Percentiles rank a stretch among this genome's conserved stretches.
Conservation (phyloP, 35 echinoderm and acorn worm genomes). For the Ophioderma brevispina region DNA sequence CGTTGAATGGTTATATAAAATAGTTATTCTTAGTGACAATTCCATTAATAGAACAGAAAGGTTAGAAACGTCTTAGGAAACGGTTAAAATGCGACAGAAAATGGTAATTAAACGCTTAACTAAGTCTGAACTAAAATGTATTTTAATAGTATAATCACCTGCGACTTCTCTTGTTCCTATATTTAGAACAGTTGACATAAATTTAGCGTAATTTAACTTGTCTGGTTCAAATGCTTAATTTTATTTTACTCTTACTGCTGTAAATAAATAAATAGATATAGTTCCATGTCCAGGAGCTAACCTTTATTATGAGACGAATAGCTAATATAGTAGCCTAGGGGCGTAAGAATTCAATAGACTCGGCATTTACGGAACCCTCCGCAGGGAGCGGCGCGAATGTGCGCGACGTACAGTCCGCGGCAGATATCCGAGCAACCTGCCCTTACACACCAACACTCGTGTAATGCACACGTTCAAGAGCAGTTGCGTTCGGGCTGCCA, state of each 20-base stretch:
- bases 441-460: neutral
- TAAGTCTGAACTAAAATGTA: too few species aligned
- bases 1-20: too few species aligned
- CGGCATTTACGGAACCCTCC: neutral
- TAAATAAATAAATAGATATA: neutral
- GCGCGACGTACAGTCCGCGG: too few species aligned
- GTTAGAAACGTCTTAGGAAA: too few species aligned
- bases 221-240: neutral
- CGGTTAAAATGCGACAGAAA: too few species aligned
- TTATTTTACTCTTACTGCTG: neutral
- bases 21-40: too few species aligned
- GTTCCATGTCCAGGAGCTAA: neutral
- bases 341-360: neutral
- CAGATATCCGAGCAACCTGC: neutral
- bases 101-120: too few species aligned
- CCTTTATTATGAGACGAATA: constrained; percentile 7
- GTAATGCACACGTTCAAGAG: neutral
- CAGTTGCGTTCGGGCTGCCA: neutral
- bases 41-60: too few species aligned
- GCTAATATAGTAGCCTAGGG: neutral
- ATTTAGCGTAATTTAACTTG: too few species aligned
- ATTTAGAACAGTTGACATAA: too few species aligned
- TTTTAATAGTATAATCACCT: too few species aligned
- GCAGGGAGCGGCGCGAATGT: neutral
- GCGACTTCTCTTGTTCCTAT: too few species aligned